phyloP scores from a whole-genome alignment of 2,888 invertebrate species.

The Tenthredo distinguenda region DNA sequence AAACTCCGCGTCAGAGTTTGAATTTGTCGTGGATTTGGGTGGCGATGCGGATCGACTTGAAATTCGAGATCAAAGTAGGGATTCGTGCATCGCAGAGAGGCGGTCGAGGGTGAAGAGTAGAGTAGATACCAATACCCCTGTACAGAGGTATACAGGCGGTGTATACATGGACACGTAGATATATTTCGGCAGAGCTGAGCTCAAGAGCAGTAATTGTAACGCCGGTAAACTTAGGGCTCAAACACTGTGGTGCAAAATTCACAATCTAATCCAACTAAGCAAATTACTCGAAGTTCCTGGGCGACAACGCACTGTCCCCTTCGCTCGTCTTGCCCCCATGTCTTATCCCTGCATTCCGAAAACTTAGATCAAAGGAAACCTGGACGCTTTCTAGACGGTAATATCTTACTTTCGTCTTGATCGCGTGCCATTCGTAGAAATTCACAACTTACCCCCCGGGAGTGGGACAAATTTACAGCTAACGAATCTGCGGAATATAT shows the following conservation, averaged over 20 bases:
- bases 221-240: slow-evolving; percentile 61
- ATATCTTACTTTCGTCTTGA: slow-evolving; percentile 42
- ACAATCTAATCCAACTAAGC: slow-evolving; percentile 74
- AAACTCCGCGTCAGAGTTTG: not conserved
- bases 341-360: slow-evolving; percentile 66
- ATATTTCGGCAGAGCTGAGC: not conserved
- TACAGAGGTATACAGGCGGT: not conserved
- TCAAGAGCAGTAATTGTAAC: slow-evolving; percentile 69
- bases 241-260: slow-evolving; percentile 70
- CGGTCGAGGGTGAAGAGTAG: slow-evolving; percentile 45
- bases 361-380: slow-evolving; percentile 72
- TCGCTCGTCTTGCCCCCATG: not conserved
- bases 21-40: not conserved
- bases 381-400: slow-evolving; percentile 26
- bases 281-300: slow-evolving; percentile 71
- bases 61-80: slow-evolving; percentile 45
- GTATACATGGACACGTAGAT: not conserved
- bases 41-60: slow-evolving; percentile 25
- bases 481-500: not conserved
- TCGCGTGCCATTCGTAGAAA: slow-evolving; percentile 29
- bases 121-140: slow-evolving; percentile 26
- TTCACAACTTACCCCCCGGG: not conserved
- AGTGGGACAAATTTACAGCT: not conserved
- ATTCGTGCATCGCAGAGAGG: slow-evolving; percentile 44
- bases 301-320: slow-evolving; percentile 60